A percentile compares a stretch with the other conserved stretches of the same genome.
Evolutionary conservation across 2,888 invertebrate genomes (phyloP).

Genomic region (Ommatoiulus sabulosus): DNA sequence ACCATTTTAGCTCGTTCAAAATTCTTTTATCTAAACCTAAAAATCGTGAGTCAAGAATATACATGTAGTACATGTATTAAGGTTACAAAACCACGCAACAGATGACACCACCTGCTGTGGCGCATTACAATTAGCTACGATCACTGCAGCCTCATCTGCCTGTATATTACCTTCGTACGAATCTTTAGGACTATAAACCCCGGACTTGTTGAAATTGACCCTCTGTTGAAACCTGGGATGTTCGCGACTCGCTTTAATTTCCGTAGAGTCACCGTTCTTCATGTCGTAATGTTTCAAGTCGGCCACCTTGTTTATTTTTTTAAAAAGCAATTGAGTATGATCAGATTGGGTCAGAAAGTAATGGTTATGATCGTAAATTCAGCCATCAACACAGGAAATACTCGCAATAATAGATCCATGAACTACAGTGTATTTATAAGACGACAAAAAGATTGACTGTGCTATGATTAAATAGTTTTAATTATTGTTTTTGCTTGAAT

Average conservation of each 20-base stretch:
- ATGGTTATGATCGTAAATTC: not conserved
- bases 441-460: not conserved
- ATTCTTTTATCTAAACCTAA: not conserved
- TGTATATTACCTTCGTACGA: constrained; percentile 68
- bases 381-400: not conserved
- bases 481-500: no score
- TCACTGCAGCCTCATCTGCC: not conserved
- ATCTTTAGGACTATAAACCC: constrained; percentile 70
- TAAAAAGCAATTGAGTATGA: not conserved
- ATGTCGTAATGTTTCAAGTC: not conserved
- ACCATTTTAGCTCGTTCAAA: constrained; percentile 70
- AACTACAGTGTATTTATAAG: not conserved
- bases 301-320: not conserved
- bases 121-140: not conserved
- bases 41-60: not conserved
- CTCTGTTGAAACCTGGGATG: constrained; percentile 3
- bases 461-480: not conserved
- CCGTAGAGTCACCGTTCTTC: not conserved
- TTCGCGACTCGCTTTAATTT: not conserved
- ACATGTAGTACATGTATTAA: no score
- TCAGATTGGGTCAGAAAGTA: not conserved
- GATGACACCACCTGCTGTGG: not conserved
- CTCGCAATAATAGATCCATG: not conserved
- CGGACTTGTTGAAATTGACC: constrained; percentile 63
- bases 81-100: not conserved